Conservation (phyloP, 2,113 vertebrate genomes). For the Gymnocephalus cernua region DNA sequence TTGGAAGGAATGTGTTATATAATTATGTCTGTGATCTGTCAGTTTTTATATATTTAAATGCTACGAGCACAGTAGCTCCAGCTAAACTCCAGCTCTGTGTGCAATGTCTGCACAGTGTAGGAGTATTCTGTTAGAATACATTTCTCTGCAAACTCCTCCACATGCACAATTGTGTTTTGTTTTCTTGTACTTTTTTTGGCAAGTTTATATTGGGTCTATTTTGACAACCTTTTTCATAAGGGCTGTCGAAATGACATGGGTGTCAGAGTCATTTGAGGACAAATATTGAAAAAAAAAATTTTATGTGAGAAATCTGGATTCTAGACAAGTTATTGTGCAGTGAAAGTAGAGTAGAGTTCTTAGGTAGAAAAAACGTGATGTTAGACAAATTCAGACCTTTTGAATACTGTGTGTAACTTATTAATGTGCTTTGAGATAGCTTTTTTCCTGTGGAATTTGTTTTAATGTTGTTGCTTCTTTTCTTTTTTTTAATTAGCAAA, state of each 20-base stretch:
- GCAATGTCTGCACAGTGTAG: constrained; percentile 72
- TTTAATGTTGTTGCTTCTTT: background rate
- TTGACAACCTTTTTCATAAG: constrained; percentile 38
- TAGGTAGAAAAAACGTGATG: background rate
- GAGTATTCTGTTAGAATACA: constrained; percentile 75
- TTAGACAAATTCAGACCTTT: background rate
- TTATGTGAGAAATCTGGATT: background rate
- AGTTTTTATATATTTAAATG: constrained; percentile 37
- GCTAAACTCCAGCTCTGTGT: constrained; percentile 56
- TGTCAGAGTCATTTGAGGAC: constrained; percentile 50
- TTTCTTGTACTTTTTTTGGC: constrained; percentile 54
- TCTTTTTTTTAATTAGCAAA: background rate
- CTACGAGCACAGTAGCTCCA: constrained; percentile 42
- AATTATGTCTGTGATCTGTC: constrained; percentile 10
- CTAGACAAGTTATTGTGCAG: background rate
- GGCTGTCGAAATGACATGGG: constrained; percentile 26
- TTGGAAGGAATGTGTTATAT: constrained; percentile 22
- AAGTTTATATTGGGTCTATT: constrained; percentile 55
- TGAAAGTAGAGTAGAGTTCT: background rate
- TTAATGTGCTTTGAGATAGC: background rate
- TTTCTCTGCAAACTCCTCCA: constrained; percentile 79
- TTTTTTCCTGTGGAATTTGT: background rate
- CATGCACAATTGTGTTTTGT: constrained; percentile 73
- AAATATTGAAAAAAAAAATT: constrained; percentile 22
- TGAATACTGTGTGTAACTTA: background rate